These are phyloP conservation scores for Muscina levida DNA, from an alignment of 2,888 invertebrate species.

Conservation along the genomic window DNA sequence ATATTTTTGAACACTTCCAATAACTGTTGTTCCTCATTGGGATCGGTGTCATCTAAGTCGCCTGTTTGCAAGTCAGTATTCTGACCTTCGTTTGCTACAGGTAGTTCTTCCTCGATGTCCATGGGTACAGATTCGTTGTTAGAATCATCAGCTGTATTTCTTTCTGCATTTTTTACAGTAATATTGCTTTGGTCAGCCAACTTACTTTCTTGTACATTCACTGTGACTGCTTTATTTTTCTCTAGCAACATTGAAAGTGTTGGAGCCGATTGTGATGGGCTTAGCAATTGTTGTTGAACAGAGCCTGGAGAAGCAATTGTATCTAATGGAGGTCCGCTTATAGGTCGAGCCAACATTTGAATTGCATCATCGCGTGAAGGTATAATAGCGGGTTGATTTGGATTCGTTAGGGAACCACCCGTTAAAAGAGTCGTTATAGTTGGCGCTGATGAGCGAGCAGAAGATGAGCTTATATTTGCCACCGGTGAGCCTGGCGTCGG, in stretches of 20 bases:
- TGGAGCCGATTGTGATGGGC: constrained; percentile 86
- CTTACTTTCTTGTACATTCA: constrained; percentile 40
- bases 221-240: constrained; percentile 76
- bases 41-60: constrained; percentile 72
- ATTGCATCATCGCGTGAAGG: constrained; percentile 70
- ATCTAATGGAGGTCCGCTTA: constrained; percentile 76
- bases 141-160: constrained; percentile 48
- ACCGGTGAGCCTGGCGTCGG: constrained; percentile 68
- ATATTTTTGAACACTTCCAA: constrained; percentile 78
- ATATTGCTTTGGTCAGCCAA: not conserved
- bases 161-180: not conserved
- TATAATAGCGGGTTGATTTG: constrained; percentile 72
- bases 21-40: constrained; percentile 77
- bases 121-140: constrained; percentile 68
- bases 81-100: constrained; percentile 26
- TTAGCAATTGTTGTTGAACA: constrained; percentile 78
- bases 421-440: constrained; percentile 80
- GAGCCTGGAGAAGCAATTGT: constrained; percentile 29
- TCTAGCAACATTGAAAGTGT: constrained; percentile 88
- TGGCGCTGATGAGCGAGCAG: constrained; percentile 75
- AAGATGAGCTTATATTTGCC: constrained; percentile 23
- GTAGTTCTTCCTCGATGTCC: constrained; percentile 69
- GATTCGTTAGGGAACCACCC: constrained; percentile 72
- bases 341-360: constrained; percentile 74
- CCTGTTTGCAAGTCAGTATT: constrained; percentile 29